phyloP scores from a whole-genome alignment of 1,140 invertebrate genomes.

The Euglossa dilemma region DNA sequence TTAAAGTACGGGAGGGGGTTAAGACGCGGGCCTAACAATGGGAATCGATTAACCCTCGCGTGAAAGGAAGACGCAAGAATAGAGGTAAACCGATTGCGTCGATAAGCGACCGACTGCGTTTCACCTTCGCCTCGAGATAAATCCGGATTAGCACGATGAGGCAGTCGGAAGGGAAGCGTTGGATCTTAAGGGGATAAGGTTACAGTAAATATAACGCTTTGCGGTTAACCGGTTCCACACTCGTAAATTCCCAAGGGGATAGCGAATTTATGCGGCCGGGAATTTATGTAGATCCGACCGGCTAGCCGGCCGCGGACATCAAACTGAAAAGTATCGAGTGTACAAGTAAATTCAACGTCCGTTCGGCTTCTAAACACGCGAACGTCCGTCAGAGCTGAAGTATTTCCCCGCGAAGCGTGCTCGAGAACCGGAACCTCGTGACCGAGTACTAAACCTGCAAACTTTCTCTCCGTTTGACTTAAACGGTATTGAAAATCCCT shows the following conservation, averaged over 20 bases:
- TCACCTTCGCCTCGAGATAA: constrained; percentile 12
- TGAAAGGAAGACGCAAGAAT: not conserved
- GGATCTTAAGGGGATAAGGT: constrained; percentile 15
- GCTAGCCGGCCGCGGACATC: not conserved
- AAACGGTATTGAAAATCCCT: not conserved
- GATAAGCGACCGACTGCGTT: not conserved
- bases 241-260: not conserved
- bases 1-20: too few species aligned
- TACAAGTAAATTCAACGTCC: constrained; percentile 41
- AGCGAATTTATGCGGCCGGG: constrained; percentile 22
- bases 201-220: constrained; percentile 35
- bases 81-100: not conserved
- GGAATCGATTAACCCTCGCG: not conserved
- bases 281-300: constrained; percentile 30
- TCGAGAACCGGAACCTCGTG: not conserved
- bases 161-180: not conserved
- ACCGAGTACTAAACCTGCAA: not conserved
- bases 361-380: constrained; percentile 12
- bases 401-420: not conserved
- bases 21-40: constrained; percentile 6
- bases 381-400: not conserved
- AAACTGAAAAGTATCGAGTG: constrained; percentile 5
- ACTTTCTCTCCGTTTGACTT: not conserved
- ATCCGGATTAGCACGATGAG: constrained; percentile 32
- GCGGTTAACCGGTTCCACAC: constrained; percentile 39